These are phyloP conservation scores for Listrodromus nycthemerus DNA, from an alignment of 2,888 invertebrate species.

Conservation along the genomic window DNA sequence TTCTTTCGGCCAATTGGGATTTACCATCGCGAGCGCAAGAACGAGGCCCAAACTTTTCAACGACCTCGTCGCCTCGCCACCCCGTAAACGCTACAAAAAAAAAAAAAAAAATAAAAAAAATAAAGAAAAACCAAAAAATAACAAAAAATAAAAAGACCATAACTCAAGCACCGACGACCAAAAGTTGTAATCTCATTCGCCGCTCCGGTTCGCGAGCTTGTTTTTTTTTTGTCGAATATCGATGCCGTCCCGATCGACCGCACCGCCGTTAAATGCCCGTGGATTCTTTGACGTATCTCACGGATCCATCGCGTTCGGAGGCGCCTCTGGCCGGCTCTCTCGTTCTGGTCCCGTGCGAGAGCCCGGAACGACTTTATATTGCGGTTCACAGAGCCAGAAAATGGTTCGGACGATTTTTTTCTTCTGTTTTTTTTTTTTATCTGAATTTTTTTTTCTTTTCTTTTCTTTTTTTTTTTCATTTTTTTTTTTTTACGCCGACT, in stretches of 20 bases:
- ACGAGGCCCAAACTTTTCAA: too few relatives aligned
- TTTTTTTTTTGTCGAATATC: background rate
- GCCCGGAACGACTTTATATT: slow-evolving; percentile 68
- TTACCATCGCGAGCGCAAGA: too few relatives aligned
- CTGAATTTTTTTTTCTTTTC: slow-evolving; percentile 11
- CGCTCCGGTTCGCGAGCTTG: background rate
- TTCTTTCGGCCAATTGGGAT: too few relatives aligned
- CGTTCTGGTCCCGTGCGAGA: slow-evolving; percentile 13
- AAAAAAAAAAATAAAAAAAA: too few relatives aligned
- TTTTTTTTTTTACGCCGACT: slow-evolving; percentile 47
- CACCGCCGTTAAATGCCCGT: background rate
- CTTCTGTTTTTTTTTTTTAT: slow-evolving; percentile 40
- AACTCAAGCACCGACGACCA: background rate
- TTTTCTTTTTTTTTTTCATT: slow-evolving; percentile 34
- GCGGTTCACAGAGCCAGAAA: slow-evolving; percentile 75
- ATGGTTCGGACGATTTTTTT: slow-evolving; percentile 62
- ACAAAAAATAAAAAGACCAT: background rate
- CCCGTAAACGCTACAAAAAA: too few relatives aligned
- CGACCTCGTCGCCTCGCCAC: too few relatives aligned
- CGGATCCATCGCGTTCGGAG: slow-evolving; percentile 30
- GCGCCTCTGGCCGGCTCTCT: background rate
- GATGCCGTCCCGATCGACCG: background rate
- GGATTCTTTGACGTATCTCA: slow-evolving; percentile 27
- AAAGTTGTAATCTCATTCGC: background rate
- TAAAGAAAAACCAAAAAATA: background rate